Conservation (phyloP, 2,888 invertebrate species). For the Ramazzottius varieornatus region DNA sequence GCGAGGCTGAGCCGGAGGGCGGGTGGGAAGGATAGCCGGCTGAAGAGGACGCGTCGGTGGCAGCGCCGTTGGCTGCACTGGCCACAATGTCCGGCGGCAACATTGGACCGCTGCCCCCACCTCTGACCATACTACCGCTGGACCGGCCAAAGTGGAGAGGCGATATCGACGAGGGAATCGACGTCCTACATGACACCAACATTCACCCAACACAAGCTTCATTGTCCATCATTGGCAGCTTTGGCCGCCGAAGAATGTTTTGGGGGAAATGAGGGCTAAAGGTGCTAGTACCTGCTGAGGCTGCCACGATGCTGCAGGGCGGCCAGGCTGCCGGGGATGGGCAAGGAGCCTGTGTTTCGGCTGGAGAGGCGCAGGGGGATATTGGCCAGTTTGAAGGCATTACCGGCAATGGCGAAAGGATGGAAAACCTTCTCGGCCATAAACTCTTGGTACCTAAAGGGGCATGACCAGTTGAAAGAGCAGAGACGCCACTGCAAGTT, state of each 20-base stretch:
- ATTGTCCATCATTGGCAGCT: no score
- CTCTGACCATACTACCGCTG: not conserved
- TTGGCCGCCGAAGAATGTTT: no score
- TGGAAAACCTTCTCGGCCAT: constrained; percentile 3
- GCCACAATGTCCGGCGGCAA: not conserved
- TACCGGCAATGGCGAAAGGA: not conserved
- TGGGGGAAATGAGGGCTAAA: no score
- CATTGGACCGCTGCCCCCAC: not conserved
- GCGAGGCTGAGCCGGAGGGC: not conserved
- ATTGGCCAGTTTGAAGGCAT: not conserved
- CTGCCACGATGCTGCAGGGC: not conserved
- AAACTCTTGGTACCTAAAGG: not conserved
- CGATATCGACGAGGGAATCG: no score
- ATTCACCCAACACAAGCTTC: no score
- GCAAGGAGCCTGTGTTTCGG: not conserved
- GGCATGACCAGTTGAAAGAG: no score
- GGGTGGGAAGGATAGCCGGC: not conserved
- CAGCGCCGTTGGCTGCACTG: not conserved
- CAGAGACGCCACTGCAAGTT: no score
- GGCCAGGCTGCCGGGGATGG: not conserved
- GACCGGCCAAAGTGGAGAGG: not conserved
- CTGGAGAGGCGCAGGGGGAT: not conserved
- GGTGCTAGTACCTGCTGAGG: no score
- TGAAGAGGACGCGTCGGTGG: not conserved
- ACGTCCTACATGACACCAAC: no score